Evolutionary conservation across 2,797 vertebrate species (phyloP), one percentile per base, ranked within the genome.

Genomic region (Garrulus glandarius): DNA sequence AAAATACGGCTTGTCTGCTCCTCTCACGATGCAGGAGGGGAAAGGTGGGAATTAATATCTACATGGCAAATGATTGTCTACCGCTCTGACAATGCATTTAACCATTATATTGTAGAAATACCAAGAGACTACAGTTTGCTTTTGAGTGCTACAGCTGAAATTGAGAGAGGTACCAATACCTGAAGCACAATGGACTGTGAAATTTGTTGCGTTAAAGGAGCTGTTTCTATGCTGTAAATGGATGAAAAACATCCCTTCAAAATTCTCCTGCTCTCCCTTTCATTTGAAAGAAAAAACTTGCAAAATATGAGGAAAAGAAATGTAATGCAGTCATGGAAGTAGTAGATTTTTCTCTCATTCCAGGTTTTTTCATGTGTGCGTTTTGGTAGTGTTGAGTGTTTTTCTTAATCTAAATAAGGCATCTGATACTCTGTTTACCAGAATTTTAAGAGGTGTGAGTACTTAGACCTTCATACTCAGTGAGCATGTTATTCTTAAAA

Each of bases 331-430:
- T 37, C 6, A 24, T 22, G 4, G 13, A 77, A 59, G 11, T 39
- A 60, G 17, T 6, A 32, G 15, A 34, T 60, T 52, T 78, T 55
- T 10, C 18, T 68, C 57, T 55, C 2, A 50, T 13, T 65, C 19
- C 15, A 46, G 26, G 4, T 1, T 21, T 49, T 82, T 53, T 44
- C 15, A 14, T 10, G 16, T 18, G 4, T 10, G 3, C 0, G 0
- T 47, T 78, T 55, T 41, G 17, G 17, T 36, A 30, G 12, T 44
- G 18, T 52, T 27, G 23, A 44, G 19, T 3, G 9, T 29, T 6
- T 3, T 86, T 87, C n/a, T 77, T 14, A 39, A 57, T 21, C n/a
- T 55, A 85, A 84, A 84, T 61, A 9, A 75, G 5, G 2, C 3
- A 1, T 41, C 60, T 79, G 49, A 65, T 82, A 69, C 30, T 84